Evolutionary conservation across 2,113 vertebrate genomes (phyloP), one percentile per base, ranked within the genome.

Genomic region (Cryptomyrus ogoouensis): DNA sequence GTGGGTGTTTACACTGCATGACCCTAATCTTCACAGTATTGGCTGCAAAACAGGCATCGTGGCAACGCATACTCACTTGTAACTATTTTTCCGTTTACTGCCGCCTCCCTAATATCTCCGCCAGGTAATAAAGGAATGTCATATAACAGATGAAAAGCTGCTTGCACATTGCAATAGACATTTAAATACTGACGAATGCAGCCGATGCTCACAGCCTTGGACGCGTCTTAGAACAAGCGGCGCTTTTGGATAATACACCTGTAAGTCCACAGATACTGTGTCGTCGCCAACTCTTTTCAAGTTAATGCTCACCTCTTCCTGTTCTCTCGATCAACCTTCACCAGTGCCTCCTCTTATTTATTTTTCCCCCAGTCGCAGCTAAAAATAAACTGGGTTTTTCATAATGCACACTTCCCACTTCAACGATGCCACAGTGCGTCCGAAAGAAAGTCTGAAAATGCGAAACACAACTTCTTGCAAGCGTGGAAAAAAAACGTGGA

Each of bases 21-120:
- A 88, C 87, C 87, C 53, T 52, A 88, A 88, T 88, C 56, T 88
- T 88, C 39, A 27, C 19, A 88, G 39, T 62, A 58, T 62, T 21
- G 52, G 52, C 49, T 87, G 31, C 56, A 62, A 62, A 88, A 88
- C 56, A 46, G 1, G 19, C 53, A 88, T 56, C 52, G 35, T n/a
- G 35, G 52, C 31, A 24, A 53, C 31, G 39, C 39, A 62, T 88
- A 88, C 87, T 47, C 87, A 88, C 87, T 88, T 24, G 47, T 35
- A 88, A 88, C 86, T 39, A 15, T 35, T 87, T 88, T 56, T 52
- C 50, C 10, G 52, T 88, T 80, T 80, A 80, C 74, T 80, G 74
- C 17, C 15, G 74, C 39, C 56, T 88, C 56, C 35, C 19, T 62
- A 7, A 17, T 44, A n/a, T n/a, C 44, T 42, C 42, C 44, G 10